Conservation (phyloP, 1,140 invertebrate species). For the Drosophila repletoides region DNA sequence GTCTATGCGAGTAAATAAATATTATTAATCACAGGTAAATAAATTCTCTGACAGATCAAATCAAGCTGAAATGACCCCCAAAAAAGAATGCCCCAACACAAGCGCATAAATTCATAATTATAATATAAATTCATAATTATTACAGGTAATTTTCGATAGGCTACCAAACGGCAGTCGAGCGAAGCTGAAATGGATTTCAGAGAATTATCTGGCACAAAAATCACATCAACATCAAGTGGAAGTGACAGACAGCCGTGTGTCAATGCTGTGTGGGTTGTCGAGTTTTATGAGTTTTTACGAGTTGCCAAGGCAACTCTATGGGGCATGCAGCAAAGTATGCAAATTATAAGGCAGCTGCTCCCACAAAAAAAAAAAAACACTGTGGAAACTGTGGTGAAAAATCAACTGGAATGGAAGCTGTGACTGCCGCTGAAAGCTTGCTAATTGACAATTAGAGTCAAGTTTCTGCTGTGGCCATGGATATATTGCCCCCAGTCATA, state of each 20-base stretch:
- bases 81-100: too few species aligned
- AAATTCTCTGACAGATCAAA: too few species aligned
- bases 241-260: constrained; percentile 62
- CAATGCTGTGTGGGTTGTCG: constrained; percentile 59
- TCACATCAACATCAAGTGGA: constrained; percentile 43
- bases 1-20: too few species aligned
- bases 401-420: constrained; percentile 58
- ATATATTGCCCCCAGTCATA: constrained; percentile 1
- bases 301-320: constrained; percentile 37
- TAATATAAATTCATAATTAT: constrained; percentile 18
- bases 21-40: too few species aligned
- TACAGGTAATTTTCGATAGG: constrained; percentile 47
- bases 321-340: constrained; percentile 24
- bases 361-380: constrained; percentile 3
- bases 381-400: constrained; percentile 37
- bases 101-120: constrained; percentile 50
- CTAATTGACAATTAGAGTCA: constrained; percentile 68
- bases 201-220: constrained; percentile 37
- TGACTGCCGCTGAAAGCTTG: constrained; percentile 65
- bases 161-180: constrained; percentile 50
- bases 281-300: background rate
- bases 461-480: constrained; percentile 30
- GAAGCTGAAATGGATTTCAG: background rate
- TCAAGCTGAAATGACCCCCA: too few species aligned
- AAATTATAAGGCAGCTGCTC: constrained; percentile 34